Percentiles rank a stretch among this genome's conserved stretches.
Evolutionary conservation across 2,888 invertebrate genomes (phyloP).

Genomic region (Boloria selene): DNA sequence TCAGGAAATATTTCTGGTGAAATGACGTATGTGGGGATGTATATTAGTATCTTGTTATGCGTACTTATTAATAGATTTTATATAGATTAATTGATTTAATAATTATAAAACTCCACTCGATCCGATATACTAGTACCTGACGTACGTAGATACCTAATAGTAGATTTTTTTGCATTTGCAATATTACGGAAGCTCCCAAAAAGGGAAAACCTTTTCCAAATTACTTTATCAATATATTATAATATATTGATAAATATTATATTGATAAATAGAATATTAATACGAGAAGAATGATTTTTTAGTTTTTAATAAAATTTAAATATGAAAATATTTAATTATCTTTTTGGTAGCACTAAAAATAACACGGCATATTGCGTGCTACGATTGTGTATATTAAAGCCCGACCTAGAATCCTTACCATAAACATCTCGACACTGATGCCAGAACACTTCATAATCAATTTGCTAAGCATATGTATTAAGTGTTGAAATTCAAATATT

Average conservation of each 20-base stretch:
- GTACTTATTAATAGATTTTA: too few relatives aligned
- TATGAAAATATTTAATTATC: constrained; percentile 9
- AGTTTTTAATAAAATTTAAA: not conserved
- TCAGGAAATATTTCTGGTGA: constrained; percentile 17
- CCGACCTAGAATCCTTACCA: constrained; percentile 53
- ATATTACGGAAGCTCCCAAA: too few relatives aligned
- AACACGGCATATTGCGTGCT: constrained; percentile 20
- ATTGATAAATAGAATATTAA: too few relatives aligned
- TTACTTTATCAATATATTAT: too few relatives aligned
- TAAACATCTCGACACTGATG: constrained; percentile 58
- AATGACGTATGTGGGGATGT: not conserved
- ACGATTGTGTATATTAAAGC: constrained; percentile 29
- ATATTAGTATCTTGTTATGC: too few relatives aligned
- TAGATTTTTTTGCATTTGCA: too few relatives aligned
- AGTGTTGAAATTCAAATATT: constrained; percentile 82
- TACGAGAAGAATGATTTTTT: not conserved
- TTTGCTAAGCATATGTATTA: constrained; percentile 80
- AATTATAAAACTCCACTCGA: too few relatives aligned
- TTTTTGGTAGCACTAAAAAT: constrained; percentile 17
- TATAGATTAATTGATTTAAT: too few relatives aligned
- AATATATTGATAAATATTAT: too few relatives aligned
- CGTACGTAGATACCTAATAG: too few relatives aligned
- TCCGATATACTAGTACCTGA: too few relatives aligned
- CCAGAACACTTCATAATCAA: constrained; percentile 69
- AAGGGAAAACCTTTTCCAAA: too few relatives aligned